These are phyloP conservation scores for Pterocles orientalis DNA, from an alignment of 2,113 vertebrate species.

Conservation along the genomic window DNA sequence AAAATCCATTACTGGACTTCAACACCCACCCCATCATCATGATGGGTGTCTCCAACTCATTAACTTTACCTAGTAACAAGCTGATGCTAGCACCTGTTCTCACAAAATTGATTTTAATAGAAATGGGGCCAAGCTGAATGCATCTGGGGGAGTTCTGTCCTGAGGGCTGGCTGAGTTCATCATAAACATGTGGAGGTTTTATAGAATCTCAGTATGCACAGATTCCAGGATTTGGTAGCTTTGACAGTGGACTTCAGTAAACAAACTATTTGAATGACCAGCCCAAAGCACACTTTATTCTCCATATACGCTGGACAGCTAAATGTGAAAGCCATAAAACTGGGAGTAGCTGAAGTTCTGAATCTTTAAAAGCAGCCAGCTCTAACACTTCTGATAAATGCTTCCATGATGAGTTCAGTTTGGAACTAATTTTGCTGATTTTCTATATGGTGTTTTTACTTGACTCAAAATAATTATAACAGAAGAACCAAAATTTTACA, in stretches of 20 bases:
- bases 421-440: neutral
- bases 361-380: neutral
- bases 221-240: neutral
- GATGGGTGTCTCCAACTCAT: neutral
- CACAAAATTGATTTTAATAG: neutral
- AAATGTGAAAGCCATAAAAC: neutral
- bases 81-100: neutral
- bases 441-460: neutral
- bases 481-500: neutral
- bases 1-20: neutral
- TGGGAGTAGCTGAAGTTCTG: neutral
- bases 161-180: neutral
- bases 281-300: neutral
- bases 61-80: neutral
- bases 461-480: neutral
- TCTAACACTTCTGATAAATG: neutral
- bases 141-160: neutral
- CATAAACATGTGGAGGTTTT: neutral
- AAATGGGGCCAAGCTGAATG: neutral
- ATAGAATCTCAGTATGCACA: neutral
- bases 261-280: neutral
- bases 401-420: neutral
- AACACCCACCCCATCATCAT: neutral
- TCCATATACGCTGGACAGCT: neutral
- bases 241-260: neutral